phyloP scores from a whole-genome alignment of 53 echinoderm and acorn worm genomes.

The Arbacia lixula region DNA sequence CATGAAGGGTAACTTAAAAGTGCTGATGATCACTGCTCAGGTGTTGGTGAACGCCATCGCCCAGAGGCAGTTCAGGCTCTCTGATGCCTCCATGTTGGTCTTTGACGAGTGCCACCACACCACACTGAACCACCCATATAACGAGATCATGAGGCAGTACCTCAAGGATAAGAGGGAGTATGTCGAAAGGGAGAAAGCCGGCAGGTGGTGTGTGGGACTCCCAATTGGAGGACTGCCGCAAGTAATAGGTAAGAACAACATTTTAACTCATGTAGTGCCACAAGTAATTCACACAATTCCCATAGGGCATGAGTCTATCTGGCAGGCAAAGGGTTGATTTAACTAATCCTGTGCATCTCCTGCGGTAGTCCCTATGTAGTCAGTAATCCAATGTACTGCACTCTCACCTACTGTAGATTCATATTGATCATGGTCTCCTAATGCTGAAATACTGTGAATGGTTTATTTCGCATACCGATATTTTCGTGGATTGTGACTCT shows the following conservation, averaged over 20 bases:
- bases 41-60: constrained; percentile 71
- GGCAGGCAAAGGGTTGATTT: too few relatives aligned
- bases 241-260: constrained; percentile 50
- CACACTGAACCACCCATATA: constrained; percentile 72
- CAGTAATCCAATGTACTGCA: too few relatives aligned
- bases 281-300: too few relatives aligned
- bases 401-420: too few relatives aligned
- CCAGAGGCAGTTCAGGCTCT: constrained; percentile 20
- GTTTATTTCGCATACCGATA: too few relatives aligned
- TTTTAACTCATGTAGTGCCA: too few relatives aligned
- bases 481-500: too few relatives aligned
- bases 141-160: constrained; percentile 75
- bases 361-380: too few relatives aligned
- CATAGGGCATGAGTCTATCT: too few relatives aligned
- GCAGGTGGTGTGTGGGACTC: constrained; percentile 16
- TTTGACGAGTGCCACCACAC: constrained; percentile 86
- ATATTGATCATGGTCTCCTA: too few relatives aligned
- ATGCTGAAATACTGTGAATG: too few relatives aligned
- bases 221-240: background rate
- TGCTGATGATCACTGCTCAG: constrained; percentile 78
- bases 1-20: constrained; percentile 19
- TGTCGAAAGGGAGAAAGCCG: background rate
- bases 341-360: too few relatives aligned
- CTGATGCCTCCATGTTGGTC: constrained; percentile 61
- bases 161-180: constrained; percentile 48